Conservation (phyloP, 2,797 vertebrate species). For the Nothura maculosa region DNA sequence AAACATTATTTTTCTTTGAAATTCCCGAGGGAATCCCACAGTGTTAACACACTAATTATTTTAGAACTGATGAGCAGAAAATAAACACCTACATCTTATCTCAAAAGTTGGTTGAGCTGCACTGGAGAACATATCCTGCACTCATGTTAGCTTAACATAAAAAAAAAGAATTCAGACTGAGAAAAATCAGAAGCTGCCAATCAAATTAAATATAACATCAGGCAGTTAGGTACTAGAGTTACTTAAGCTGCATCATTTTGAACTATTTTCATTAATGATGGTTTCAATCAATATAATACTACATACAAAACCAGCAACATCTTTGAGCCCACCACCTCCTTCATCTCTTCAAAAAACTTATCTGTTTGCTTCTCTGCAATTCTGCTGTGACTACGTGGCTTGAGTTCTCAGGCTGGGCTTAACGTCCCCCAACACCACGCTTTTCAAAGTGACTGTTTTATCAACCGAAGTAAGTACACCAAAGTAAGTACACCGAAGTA, state of each 20-base stretch:
- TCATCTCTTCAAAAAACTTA: not conserved
- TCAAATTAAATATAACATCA: not conserved
- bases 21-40: not conserved
- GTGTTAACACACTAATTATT: not conserved
- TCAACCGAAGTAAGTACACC: not conserved
- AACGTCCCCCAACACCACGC: not conserved
- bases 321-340: not conserved
- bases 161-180: not conserved
- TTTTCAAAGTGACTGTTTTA: conserved; percentile 27
- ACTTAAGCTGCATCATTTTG: not conserved
- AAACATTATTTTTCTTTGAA: not conserved
- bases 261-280: not conserved
- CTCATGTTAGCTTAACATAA: not conserved
- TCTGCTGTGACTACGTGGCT: not conserved
- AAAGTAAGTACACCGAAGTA: no score
- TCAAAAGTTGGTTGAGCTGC: not conserved
- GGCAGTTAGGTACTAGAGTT: not conserved
- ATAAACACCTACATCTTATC: not conserved
- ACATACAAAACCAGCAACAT: not conserved
- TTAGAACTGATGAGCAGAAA: not conserved
- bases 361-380: not conserved
- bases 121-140: not conserved
- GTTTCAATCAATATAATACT: not conserved
- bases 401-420: not conserved
- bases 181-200: not conserved